phyloP scores from a whole-genome alignment of 2,113 vertebrate genomes.

The Amphilophus citrinellus region DNA sequence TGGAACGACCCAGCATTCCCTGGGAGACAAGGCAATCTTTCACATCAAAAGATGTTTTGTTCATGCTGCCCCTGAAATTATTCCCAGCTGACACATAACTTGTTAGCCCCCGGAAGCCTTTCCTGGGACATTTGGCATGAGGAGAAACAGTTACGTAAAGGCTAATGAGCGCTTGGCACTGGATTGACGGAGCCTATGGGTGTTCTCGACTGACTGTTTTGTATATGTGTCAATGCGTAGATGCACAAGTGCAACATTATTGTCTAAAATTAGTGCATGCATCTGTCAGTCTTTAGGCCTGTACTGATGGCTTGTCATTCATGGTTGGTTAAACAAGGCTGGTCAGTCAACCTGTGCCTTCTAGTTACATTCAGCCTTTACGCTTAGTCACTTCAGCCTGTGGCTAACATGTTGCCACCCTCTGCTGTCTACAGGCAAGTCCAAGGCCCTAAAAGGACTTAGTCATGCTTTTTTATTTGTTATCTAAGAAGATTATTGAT shows the following conservation, averaged over 20 bases:
- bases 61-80: conserved; percentile 36
- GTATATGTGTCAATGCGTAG: conserved; percentile 25
- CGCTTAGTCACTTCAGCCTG: conserved; percentile 23
- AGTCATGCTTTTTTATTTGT: not conserved
- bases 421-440: conserved; percentile 17
- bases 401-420: conserved; percentile 49
- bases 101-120: conserved; percentile 43
- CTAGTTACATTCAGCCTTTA: conserved; percentile 44
- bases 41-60: conserved; percentile 69
- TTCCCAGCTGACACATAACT: conserved; percentile 49
- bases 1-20: conserved; percentile 51
- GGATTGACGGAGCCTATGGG: conserved; percentile 56
- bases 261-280: conserved; percentile 58
- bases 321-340: conserved; percentile 58
- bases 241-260: conserved; percentile 45
- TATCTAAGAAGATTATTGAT: conserved; percentile 14
- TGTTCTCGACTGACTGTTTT: conserved; percentile 33
- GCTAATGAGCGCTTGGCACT: conserved; percentile 65
- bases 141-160: conserved; percentile 50
- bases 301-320: conserved; percentile 65
- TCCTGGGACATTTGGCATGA: conserved; percentile 54
- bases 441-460: conserved; percentile 2
- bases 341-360: conserved; percentile 51
- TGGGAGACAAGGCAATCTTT: conserved; percentile 61
- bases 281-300: conserved; percentile 66